Base-by-base conservation (phyloP, 2,888 invertebrate species). In the Rutpela maculata region DNA sequence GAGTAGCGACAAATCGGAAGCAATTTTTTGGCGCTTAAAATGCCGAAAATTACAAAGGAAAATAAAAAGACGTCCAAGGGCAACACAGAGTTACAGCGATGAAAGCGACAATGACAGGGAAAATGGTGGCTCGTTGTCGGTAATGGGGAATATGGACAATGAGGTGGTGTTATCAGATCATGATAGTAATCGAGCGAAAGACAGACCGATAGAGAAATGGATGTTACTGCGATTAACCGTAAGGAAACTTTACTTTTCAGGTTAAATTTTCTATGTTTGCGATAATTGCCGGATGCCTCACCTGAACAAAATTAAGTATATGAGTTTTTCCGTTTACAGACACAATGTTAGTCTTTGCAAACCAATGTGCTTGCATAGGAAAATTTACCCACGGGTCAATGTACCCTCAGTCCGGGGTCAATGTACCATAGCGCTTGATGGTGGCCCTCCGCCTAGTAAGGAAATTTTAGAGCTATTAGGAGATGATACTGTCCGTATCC, bases 371-470 rank as follows among this genome's bases (percentile, higher is more conserved):
- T 17, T n/a, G n/a, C 18, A 57, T 7, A 22, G 57, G 57, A 17
- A 18, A 57, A 57, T 57, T 18, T 18, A 57, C 57, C 12, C n/a
- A n/a, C 57, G 26, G 55, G 55, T 55, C 55, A n/a, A 55, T 55
- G 3, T 55, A 55, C 55, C 55, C 55, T 12, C 7, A 55, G 7
- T n/a, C 12, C 1, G n/a, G 2, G 55, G 55, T n/a, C 12, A 55
- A 55, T 12, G 12, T n/a, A 55, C 55, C n/a, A n/a, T 18, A 12
- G 7, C 2, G 3, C 3, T 57, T 0, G 57, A 19, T 7, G 1
- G 12, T 18, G 12, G 19, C 57, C 57, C 57, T 18, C 57, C 57
- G 0, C 12, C 1, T 4, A 57, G 19, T 22, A 57, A 18, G n/a
- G n/a, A n/a, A n/a, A n/a, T n/a, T n/a, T n/a, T n/a, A n/a, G n/a